Conservation (phyloP, 37 sponge, comb jelly and placozoan species). For the Oscarella lobularis region DNA sequence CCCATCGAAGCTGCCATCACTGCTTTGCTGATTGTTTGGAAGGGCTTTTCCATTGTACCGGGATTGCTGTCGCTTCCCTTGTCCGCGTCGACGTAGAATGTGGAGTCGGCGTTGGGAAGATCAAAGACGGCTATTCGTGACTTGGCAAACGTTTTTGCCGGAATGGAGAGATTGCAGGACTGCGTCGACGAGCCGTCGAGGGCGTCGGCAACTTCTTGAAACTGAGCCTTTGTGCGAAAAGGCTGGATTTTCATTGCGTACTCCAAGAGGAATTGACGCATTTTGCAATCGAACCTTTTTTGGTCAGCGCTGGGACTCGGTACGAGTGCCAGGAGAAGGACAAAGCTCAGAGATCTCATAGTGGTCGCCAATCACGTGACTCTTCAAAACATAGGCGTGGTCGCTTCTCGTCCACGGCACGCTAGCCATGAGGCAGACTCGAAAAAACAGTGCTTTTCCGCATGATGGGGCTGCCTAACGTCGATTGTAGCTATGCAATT, state of each 20-base stretch:
- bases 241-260: constrained; percentile 18
- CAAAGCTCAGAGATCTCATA: neutral
- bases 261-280: constrained; percentile 13
- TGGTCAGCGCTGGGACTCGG: constrained; percentile 2
- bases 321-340: neutral
- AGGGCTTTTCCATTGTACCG: constrained; percentile 18
- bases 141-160: neutral
- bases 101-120: neutral
- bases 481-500: too few relatives aligned
- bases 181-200: constrained; percentile 32
- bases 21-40: neutral
- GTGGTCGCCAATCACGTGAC: too few relatives aligned
- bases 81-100: constrained; percentile 21
- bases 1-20: neutral
- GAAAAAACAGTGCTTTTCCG: too few relatives aligned
- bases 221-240: constrained; percentile 14
- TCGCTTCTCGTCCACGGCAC: too few relatives aligned
- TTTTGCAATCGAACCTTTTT: constrained; percentile 30
- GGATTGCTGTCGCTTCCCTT: constrained; percentile 35
- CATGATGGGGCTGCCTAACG: too few relatives aligned
- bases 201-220: constrained; percentile 20
- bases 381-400: too few relatives aligned
- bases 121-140: neutral
- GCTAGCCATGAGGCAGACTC: too few relatives aligned
- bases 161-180: constrained; percentile 14